Percentiles rank a stretch among this genome's conserved stretches.
These are phyloP conservation scores for Ladona fulva DNA, from an alignment of 1,140 invertebrate genomes.

Conservation along the genomic window DNA sequence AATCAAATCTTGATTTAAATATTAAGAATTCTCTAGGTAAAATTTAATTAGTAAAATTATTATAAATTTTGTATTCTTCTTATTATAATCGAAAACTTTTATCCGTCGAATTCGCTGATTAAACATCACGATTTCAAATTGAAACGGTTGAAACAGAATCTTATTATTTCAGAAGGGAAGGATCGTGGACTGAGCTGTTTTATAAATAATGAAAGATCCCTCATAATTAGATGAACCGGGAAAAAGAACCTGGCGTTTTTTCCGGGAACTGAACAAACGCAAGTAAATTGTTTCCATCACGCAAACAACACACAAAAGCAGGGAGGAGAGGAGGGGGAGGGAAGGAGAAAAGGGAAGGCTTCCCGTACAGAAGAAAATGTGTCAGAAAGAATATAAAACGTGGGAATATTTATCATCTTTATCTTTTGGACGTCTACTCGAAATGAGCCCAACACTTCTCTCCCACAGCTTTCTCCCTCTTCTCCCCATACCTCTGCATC, in stretches of 20 bases:
- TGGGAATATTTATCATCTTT: constrained; percentile 17
- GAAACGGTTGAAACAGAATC: neutral
- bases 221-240: neutral
- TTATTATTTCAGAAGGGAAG: neutral
- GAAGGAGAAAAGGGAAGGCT: neutral
- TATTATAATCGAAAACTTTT: no score
- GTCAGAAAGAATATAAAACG: constrained; percentile 16
- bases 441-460: constrained; percentile 8
- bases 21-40: no score
- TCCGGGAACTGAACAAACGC: neutral
- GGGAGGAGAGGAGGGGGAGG: neutral
- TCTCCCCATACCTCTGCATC: neutral
- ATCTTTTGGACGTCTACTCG: constrained; percentile 10
- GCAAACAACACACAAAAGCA: neutral
- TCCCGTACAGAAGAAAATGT: constrained; percentile 12
- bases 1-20: no score
- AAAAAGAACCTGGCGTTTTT: neutral
- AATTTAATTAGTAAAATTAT: no score
- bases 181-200: neutral
- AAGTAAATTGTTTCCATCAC: constrained; percentile 10
- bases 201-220: neutral
- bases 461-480: neutral
- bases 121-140: no score
- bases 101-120: no score
- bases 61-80: no score